These are phyloP conservation scores for Spicauda simplicius DNA, from an alignment of 2,888 invertebrate species.

Conservation along the genomic window DNA sequence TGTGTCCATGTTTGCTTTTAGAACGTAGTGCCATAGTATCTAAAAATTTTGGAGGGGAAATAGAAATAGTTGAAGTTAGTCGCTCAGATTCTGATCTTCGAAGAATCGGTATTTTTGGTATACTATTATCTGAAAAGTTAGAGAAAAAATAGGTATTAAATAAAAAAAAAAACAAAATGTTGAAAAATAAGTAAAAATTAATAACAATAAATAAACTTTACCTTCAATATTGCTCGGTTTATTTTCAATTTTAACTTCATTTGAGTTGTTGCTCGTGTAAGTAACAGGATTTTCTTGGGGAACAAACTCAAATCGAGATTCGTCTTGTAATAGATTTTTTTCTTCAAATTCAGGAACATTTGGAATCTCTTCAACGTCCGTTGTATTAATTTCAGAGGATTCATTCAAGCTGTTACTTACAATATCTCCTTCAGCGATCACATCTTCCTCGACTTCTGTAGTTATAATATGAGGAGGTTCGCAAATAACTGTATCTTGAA, in stretches of 20 bases:
- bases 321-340: conserved; percentile 40
- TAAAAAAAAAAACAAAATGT: not conserved
- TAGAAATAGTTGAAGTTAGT: conserved; percentile 66
- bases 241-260: conserved; percentile 40
- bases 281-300: conserved; percentile 33
- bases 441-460: conserved; percentile 50
- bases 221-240: conserved; percentile 50
- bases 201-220: conserved; percentile 6
- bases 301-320: conserved; percentile 34
- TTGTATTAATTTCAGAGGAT: conserved; percentile 17
- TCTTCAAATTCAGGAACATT: conserved; percentile 53
- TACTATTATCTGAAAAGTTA: conserved; percentile 73
- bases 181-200: not conserved
- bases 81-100: conserved; percentile 81
- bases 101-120: conserved; percentile 71
- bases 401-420: conserved; percentile 66
- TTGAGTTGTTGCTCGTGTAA: conserved; percentile 15
- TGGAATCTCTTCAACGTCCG: conserved; percentile 52
- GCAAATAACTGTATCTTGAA: conserved; percentile 62
- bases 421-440: conserved; percentile 63
- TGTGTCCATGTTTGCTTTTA: conserved; percentile 85
- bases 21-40: conserved; percentile 94
- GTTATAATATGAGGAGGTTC: conserved; percentile 49
- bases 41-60: conserved; percentile 86
- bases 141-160: conserved; percentile 24